These are phyloP conservation scores for Chaenodraco wilsoni DNA, from an alignment of 2,797 vertebrate genomes.

Conservation along the genomic window DNA sequence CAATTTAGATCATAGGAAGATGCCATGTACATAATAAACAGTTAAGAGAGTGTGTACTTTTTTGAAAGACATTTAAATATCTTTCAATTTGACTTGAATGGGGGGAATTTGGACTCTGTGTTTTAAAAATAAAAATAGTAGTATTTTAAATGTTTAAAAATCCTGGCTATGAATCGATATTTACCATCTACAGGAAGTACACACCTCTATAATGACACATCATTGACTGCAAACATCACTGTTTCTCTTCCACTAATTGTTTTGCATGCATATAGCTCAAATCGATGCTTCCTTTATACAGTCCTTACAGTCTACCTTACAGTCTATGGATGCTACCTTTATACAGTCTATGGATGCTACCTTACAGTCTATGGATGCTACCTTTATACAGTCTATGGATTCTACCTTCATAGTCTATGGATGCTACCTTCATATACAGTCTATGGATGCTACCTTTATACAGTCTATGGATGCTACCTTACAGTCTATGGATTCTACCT, in stretches of 20 bases:
- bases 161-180: not conserved
- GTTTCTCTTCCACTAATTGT: constrained; percentile 47
- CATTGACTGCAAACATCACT: not conserved
- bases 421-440: no score
- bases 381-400: constrained; percentile 10
- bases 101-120: not conserved
- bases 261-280: constrained; percentile 47
- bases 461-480: constrained; percentile 20
- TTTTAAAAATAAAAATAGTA: not conserved
- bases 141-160: not conserved
- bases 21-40: not conserved
- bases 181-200: not conserved
- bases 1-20: not conserved
- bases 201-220: no score
- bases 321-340: no score
- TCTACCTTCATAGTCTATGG: no score
- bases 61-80: not conserved
- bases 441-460: no score
- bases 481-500: no score
- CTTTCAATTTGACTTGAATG: not conserved
- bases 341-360: no score
- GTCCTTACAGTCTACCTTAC: constrained; percentile 8
- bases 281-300: no score
- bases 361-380: not conserved
- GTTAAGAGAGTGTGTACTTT: not conserved